Conservation (phyloP, 2,888 invertebrate species). For the Pandemis cinnamomeana region DNA sequence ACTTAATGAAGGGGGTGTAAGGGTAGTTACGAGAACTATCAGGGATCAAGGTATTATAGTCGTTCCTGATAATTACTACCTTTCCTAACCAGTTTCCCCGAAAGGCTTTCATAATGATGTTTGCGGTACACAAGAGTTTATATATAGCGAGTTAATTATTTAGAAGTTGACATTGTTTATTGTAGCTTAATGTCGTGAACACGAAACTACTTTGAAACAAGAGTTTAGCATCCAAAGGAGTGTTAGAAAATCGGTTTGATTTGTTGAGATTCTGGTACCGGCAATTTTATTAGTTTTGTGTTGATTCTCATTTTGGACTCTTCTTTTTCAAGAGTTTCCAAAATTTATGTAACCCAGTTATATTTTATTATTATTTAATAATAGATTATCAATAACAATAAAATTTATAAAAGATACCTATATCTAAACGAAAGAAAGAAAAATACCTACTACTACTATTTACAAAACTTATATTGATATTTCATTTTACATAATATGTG, state of each 20-base stretch:
- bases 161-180: conserved; percentile 40
- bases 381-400: no score
- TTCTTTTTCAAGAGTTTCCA: no score
- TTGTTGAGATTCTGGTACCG: not conserved
- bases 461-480: no score
- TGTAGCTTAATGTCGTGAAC: conserved; percentile 28
- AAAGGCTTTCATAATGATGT: conserved; percentile 54
- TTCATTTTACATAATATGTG: no score
- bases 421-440: no score
- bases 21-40: conserved; percentile 49
- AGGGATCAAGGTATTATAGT: conserved; percentile 52
- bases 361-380: no score
- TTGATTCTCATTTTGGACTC: not conserved
- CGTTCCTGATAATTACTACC: conserved; percentile 52
- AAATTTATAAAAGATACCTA: no score
- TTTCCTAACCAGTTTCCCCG: conserved; percentile 56
- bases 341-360: no score
- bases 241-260: not conserved
- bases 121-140: conserved; percentile 50
- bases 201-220: conserved; percentile 19
- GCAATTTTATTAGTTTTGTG: not conserved
- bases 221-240: not conserved
- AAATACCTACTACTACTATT: no score
- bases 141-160: conserved; percentile 43
- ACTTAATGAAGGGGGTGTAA: conserved; percentile 25